A percentile compares a stretch with the other conserved stretches of the same genome.
phyloP scores from a whole-genome alignment of 1,140 invertebrate genomes.

The Steinernema feltiae region DNA sequence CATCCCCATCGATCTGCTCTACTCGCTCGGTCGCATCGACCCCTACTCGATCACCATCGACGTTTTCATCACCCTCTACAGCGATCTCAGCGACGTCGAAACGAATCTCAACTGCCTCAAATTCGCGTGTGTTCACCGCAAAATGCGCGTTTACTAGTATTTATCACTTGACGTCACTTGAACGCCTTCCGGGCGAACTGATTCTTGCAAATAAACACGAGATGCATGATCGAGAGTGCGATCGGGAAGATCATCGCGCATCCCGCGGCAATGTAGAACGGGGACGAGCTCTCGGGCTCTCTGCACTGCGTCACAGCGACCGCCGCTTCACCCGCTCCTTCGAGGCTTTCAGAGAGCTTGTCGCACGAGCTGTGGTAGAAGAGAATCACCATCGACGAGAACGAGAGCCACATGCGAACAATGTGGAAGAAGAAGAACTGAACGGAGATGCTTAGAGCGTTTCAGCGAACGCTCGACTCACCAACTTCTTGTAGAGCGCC shows the following conservation, averaged over 20 bases:
- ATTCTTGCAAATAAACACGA: neutral
- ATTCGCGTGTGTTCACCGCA: neutral
- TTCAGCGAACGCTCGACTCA: neutral
- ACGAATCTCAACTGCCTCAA: conserved; percentile 5
- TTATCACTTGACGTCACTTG: neutral
- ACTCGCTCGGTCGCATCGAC: neutral
- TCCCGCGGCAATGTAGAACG: neutral
- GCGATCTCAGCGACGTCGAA: neutral
- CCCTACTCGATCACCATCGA: neutral
- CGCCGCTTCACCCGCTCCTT: neutral
- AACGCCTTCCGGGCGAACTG: neutral
- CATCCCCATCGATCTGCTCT: neutral
- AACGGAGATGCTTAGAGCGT: neutral
- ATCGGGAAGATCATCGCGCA: neutral
- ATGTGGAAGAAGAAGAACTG: conserved; percentile 1
- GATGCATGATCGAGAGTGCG: neutral
- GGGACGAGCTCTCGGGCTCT: neutral
- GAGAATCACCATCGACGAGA: neutral
- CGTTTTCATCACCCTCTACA: neutral
- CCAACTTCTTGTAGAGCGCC: neutral
- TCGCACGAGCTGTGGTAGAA: neutral
- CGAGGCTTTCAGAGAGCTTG: neutral
- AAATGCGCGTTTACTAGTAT: neutral
- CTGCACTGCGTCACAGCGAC: neutral
- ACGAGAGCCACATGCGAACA: neutral